Base-by-base conservation (phyloP, 2,113 vertebrate genomes). In the Nettapus auritus region DNA sequence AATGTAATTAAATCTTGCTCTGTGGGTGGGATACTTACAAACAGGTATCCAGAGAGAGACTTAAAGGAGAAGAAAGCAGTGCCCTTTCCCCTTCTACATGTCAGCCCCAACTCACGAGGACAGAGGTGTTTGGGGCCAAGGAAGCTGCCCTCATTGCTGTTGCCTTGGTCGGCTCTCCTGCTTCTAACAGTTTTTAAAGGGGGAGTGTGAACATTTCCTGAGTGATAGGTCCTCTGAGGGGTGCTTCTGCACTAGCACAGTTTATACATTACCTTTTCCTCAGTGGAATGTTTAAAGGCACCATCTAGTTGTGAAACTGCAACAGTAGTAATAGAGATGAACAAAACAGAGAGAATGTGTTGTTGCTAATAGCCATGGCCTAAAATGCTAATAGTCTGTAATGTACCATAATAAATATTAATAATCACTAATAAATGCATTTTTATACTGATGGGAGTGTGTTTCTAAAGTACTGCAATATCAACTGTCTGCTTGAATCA, bases 131-230 rank as follows among this genome's bases (percentile, higher is more conserved):
- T 59, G 53, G n/a, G 76, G 42, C 19, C 8, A 50, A 77, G 48
- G 59, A 50, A 77, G 33, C n/a, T 74, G 44, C 40, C 42, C 17
- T 42, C 17, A 28, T 33, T 38, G n/a, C 34, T 86, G 26, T 36
- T 62, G 33, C 44, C 28, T 25, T 1, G 0, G 36, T 52, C 34
- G 52, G 1, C 33, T 73, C 11, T 28, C 28, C 31, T 48, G 53
- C 42, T 94, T 46, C 52, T 44, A 38, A 25, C 5, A 82, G 34
- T 9, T 85, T 64, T 82, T 38, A 9, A 31, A 76, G 31, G 17
- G 29, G 6, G 8, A 82, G 28, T 0, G 0, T 29, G 42, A 64
- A 14, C 0, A 0, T 79, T 70, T 64, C 40, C 34, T 20, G 26
- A 34, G 52, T 23, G 29, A 25, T 64, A 48, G 34, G 17, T 86